These are phyloP conservation scores for Typhlichthys eigenmanni DNA, from an alignment of 2,797 vertebrate species.

Conservation along the genomic window DNA sequence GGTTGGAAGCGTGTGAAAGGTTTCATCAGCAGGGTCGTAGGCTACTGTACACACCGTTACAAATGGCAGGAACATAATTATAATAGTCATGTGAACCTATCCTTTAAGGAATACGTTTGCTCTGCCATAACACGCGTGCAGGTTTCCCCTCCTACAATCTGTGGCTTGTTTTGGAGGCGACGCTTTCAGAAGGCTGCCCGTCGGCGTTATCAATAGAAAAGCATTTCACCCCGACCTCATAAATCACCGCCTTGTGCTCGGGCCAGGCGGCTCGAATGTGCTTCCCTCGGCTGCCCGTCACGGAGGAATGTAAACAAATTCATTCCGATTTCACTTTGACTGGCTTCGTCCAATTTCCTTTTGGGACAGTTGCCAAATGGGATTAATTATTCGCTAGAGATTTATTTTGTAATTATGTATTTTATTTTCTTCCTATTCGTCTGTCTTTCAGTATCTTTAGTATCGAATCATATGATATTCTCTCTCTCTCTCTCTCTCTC, in stretches of 20 bases:
- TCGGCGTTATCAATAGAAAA: slow-evolving; percentile 4
- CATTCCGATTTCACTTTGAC: slow-evolving; percentile 57
- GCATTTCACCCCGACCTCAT: slow-evolving; percentile 11
- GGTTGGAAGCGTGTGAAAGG: no score
- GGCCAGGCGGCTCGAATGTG: background rate
- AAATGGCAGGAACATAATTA: no score
- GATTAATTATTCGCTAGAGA: slow-evolving; percentile 32
- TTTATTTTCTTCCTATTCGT: background rate
- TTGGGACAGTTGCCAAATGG: slow-evolving; percentile 38
- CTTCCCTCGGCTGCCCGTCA: slow-evolving; percentile 33
- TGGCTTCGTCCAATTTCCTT: slow-evolving; percentile 48
- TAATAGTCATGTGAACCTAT: no score
- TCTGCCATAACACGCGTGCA: no score
- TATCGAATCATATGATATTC: no score
- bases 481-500: no score
- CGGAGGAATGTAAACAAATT: slow-evolving; percentile 60
- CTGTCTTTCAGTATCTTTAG: background rate
- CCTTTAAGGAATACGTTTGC: no score
- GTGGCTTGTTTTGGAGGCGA: background rate
- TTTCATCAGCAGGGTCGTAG: no score
- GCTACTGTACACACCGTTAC: no score
- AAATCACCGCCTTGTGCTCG: slow-evolving; percentile 15
- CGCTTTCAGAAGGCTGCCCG: background rate
- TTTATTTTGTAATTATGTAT: no score
- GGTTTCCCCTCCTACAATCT: background rate